Conservation (phyloP, 2,113 vertebrate genomes). For the Microcebus murinus region DNA sequence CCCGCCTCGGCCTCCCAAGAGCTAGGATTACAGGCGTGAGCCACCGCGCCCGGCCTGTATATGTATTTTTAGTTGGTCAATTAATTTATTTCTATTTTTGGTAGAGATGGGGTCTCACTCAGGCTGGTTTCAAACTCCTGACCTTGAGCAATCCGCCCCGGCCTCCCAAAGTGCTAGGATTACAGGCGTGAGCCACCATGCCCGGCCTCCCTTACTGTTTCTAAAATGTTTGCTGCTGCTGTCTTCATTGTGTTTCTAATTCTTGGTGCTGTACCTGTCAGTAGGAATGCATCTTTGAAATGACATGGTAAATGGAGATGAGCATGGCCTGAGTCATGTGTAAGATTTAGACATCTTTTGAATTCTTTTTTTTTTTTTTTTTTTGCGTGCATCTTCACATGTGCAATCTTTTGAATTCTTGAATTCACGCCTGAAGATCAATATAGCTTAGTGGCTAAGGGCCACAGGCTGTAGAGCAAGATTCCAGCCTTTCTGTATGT, state of each 20-base stretch:
- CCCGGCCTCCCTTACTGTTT: neutral
- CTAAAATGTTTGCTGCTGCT: neutral
- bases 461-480: neutral
- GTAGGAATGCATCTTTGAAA: neutral
- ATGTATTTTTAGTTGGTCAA: no score
- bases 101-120: no score
- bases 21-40: no score
- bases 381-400: no score
- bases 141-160: no score
- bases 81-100: no score
- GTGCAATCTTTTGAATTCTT: neutral
- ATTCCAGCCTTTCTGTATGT: neutral
- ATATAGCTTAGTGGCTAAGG: neutral
- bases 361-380: no score
- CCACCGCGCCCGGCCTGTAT: no score
- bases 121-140: no score
- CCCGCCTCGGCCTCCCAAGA: no score
- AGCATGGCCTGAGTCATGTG: neutral
- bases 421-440: neutral
- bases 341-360: neutral
- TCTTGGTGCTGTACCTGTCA: neutral
- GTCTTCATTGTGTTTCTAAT: neutral
- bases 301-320: neutral
- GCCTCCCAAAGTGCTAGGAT: no score
- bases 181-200: no score